Conservation (phyloP, 37 sponge, comb jelly and placozoan species). For the Chondrilla cf. caribensis region DNA sequence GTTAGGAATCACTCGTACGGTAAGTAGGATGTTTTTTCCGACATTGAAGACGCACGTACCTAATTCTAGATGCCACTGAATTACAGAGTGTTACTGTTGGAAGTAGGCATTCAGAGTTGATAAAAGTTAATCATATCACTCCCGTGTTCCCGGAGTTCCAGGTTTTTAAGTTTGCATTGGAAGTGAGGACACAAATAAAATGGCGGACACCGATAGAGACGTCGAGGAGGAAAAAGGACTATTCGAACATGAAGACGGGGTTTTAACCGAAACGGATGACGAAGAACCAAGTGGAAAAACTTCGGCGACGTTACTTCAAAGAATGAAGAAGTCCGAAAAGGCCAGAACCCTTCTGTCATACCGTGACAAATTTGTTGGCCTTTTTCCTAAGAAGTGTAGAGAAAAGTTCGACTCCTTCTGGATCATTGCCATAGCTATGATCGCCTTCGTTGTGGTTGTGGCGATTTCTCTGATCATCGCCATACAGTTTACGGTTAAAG, state of each 20-base stretch:
- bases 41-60: too few species aligned
- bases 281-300: not conserved
- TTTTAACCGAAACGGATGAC: not conserved
- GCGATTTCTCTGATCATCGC: not conserved
- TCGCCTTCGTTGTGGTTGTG: not conserved
- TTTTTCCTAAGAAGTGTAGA: slow-evolving; percentile 14
- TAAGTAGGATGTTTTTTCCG: too few species aligned
- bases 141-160: too few species aligned
- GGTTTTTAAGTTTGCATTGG: too few species aligned
- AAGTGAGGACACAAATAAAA: too few species aligned
- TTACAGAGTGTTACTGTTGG: too few species aligned
- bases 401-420: slow-evolving; percentile 3
- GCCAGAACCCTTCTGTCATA: not conserved
- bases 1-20: too few species aligned
- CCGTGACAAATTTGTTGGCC: not conserved
- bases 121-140: too few species aligned
- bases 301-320: not conserved
- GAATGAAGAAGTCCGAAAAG: not conserved
- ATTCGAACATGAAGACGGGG: not conserved
- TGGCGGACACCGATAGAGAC: not conserved
- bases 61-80: too few species aligned
- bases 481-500: not conserved
- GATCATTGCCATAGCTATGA: not conserved
- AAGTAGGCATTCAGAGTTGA: too few species aligned
- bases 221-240: slow-evolving; percentile 5